phyloP scores from a whole-genome alignment of 2,888 invertebrate species.

The Conomelus anceps region DNA sequence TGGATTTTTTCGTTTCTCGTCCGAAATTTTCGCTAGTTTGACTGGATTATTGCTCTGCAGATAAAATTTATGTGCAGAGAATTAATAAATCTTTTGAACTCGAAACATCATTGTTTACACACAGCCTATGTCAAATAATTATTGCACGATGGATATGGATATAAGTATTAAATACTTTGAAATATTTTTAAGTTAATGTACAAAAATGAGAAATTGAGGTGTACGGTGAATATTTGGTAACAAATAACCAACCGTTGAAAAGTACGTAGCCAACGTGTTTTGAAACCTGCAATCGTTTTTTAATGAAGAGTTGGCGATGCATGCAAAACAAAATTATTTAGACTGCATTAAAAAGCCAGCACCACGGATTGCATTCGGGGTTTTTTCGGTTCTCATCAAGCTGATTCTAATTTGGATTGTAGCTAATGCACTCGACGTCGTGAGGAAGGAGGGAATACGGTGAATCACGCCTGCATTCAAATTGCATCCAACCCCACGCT shows the following conservation, averaged over 20 bases:
- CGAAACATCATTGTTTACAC: too few relatives aligned
- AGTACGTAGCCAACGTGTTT: not conserved
- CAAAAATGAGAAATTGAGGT: too few relatives aligned
- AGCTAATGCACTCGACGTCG: not conserved
- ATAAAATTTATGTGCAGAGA: too few relatives aligned
- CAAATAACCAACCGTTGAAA: not conserved
- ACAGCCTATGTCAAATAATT: too few relatives aligned
- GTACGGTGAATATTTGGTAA: not conserved
- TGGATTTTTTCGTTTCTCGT: too few relatives aligned
- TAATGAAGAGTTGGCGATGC: not conserved
- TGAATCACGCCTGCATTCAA: not conserved
- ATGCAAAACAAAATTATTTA: not conserved
- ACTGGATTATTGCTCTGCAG: too few relatives aligned
- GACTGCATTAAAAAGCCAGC: not conserved
- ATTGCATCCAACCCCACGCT: not conserved
- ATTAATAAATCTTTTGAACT: too few relatives aligned
- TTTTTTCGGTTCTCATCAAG: not conserved
- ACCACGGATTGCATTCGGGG: not conserved
- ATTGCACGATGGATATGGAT: too few relatives aligned
- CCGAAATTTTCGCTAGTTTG: too few relatives aligned
- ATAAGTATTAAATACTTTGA: too few relatives aligned
- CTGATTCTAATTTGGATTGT: not conserved
- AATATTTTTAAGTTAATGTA: too few relatives aligned
- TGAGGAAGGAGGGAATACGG: not conserved
- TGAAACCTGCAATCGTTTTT: not conserved